Conservation (phyloP, 2,888 invertebrate species). For the Drosophila ustulata region DNA sequence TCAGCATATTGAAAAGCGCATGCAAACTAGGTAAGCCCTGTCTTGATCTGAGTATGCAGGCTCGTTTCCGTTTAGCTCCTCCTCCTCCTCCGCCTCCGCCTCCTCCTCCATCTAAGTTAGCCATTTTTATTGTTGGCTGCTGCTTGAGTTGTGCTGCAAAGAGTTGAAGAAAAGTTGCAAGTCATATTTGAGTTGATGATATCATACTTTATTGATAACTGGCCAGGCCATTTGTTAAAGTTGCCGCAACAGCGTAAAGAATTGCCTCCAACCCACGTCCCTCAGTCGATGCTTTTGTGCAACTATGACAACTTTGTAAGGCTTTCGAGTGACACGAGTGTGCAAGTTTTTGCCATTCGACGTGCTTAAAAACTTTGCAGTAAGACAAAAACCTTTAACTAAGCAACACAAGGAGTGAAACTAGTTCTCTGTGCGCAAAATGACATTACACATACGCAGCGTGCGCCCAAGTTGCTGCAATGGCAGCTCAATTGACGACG, state of each 20-base stretch:
- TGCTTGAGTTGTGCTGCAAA: slow-evolving; percentile 46
- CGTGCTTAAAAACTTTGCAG: slow-evolving; percentile 69
- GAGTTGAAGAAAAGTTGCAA: slow-evolving; percentile 52
- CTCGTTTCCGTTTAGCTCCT: slow-evolving; percentile 20
- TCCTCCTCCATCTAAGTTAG: slow-evolving; percentile 22
- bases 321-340: slow-evolving; percentile 63
- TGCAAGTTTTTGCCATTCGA: slow-evolving; percentile 61
- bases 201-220: slow-evolving; percentile 69
- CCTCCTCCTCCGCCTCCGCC: slow-evolving; percentile 12
- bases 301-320: slow-evolving; percentile 60
- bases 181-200: slow-evolving; percentile 61
- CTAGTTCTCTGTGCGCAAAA: slow-evolving; percentile 31
- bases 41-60: slow-evolving; percentile 17
- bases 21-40: slow-evolving; percentile 72
- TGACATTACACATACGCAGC: slow-evolving; percentile 64
- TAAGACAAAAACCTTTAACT: slow-evolving; percentile 67
- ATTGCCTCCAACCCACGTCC: slow-evolving; percentile 32
- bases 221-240: slow-evolving; percentile 49
- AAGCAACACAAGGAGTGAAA: slow-evolving; percentile 37
- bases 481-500: slow-evolving; percentile 41
- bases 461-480: slow-evolving; percentile 34
- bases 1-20: slow-evolving; percentile 83
- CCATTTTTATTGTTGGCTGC: slow-evolving; percentile 43
- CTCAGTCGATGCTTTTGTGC: slow-evolving; percentile 31
- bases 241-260: slow-evolving; percentile 53